Base-by-base conservation (phyloP, 2,113 vertebrate species). In the Gymnobelideus leadbeateri region DNA sequence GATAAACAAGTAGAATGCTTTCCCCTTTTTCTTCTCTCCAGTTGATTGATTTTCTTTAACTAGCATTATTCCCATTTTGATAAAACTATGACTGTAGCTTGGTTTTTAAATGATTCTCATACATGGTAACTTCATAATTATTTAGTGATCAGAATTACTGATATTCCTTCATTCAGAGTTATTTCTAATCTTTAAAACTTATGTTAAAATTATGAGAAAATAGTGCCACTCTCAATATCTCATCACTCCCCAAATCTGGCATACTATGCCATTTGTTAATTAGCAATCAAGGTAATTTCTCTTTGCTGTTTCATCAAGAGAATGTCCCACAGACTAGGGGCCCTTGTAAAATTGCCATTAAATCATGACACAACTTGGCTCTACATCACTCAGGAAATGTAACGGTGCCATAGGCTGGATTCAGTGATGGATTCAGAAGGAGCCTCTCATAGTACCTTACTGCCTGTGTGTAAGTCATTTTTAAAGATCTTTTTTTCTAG, bases 401-500 rank as follows among this genome's bases (percentile, higher is more conserved):
- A 10, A 8, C 77, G 0, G 1, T 50, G 37, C 61, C 49, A 43
- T 61, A 92, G 10, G 49, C 89, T 92, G 94, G 91, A 94, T 3
- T 51, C 90, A 92, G 52, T 16, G 16, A 37, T n/a, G 55, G 9
- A 54, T 46, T 43, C 46, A 31, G 28, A 61, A 93, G 9, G 19
- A 28, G 24, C 49, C 51, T 94, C 93, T 49, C 52, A 90, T 1
- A 47, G 91, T 91, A 51, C 9, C 37, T 92, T 92, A 26, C 55
- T 91, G 5, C 37, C 14, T 91, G 8, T 91, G 95, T 12, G 21
- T 52, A 57, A 84, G 89, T 97, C 93, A 84, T 84, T 84, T 51
- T 95, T 91, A 92, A 95, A 89, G 51, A 94, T 11, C 0, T 43
- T 91, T 51, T 95, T 96, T 94, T 50, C 89, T 84, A 51, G 92